Evolutionary conservation across 2,113 vertebrate species (phyloP), one percentile per base, ranked within the genome.

Genomic region (Rhinoptilus africanus): DNA sequence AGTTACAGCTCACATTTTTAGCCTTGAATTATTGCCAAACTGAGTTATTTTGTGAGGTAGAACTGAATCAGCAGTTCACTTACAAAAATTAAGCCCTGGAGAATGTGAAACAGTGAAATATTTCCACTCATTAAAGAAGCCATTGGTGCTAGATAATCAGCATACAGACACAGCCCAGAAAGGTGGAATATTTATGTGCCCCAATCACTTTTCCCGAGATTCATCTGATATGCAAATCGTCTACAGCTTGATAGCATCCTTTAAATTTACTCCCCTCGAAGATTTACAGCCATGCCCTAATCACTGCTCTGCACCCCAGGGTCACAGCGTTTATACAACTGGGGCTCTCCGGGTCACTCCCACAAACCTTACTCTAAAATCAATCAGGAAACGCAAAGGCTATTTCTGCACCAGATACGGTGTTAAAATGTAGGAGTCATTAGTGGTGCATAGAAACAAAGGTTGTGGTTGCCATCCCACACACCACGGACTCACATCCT

Each of bases 71-170:
- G 68, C 57, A 45, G 67, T 95, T 78, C 91, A 93, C 81, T 88
- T 89, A 43, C 14, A 93, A 97, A 96, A 97, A 97, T 91, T 92
- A 94, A 96, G 79, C 95, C 91, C 93, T 56, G 34, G 87, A 96
- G 89, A 95, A 90, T 15, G 50, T n/a, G 77, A 87, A 95, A 88
- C 9, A 56, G 41, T 89, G 87, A 91, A 94, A 71, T 84, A 94
- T 84, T 89, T 92, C 88, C 88, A 68, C 34, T 85, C 80, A 86
- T 94, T 95, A 79, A 80, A 91, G 84, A 78, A 85, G 30, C 28
- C 56, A 66, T 48, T 76, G 89, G 53, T 90, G 72, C 75, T 86
- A 50, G 64, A 75, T 74, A 95, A 80, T 81, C 35, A 88, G 82
- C 74, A 80, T 12, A 90, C 41, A 74, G 57, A 91, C 74, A 89